Base-by-base conservation (phyloP, 2,888 invertebrate genomes). In the Argyra leucocephala region DNA sequence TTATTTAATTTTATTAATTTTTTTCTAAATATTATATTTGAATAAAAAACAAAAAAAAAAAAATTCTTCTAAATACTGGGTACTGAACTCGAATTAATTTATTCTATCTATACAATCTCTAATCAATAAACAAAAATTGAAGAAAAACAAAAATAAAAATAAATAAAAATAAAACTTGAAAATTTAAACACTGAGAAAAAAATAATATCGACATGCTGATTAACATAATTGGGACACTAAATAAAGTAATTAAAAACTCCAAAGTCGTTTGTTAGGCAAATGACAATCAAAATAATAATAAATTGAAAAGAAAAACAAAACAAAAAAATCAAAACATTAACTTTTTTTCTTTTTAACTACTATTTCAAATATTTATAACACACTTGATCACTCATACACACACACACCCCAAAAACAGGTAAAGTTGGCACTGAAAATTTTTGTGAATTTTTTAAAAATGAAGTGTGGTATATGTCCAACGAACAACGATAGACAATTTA, bases 161-260 rank as follows among this genome's bases (percentile, higher is more conserved):
- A 48, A 48, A 18, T 5, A 48, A 48, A 48, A 37, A 37, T 15
- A 37, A 15, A 31, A 31, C 31, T 12, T 6, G 10, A 31, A 48
- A 9, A 48, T 48, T 48, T 4, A 48, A 48, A 12, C 15, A 10
- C 15, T 2, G 15, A 48, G 18, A 18, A 48, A 48, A n/a, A 31
- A 57, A 57, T 21, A n/a, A 58, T 22, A 58, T 58, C 58, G 58
- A 58, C 22, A 58, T 58, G 58, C 58, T 58, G 58, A 58, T 58
- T 58, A 58, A 12, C 58, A 58, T 58, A 58, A 58, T 58, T 58
- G 58, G 22, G 58, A 22, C 22, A 15, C 58, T 22, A 58, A 58
- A 58, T 58, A 22, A 58, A 58, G 58, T 58, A 58, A 58, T 58
- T 58, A 58, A 58, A 58, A 22, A 58, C 22, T 48, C 48, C n/a